Conservation (phyloP, 1,140 invertebrate genomes). For the Ostrea edulis region DNA sequence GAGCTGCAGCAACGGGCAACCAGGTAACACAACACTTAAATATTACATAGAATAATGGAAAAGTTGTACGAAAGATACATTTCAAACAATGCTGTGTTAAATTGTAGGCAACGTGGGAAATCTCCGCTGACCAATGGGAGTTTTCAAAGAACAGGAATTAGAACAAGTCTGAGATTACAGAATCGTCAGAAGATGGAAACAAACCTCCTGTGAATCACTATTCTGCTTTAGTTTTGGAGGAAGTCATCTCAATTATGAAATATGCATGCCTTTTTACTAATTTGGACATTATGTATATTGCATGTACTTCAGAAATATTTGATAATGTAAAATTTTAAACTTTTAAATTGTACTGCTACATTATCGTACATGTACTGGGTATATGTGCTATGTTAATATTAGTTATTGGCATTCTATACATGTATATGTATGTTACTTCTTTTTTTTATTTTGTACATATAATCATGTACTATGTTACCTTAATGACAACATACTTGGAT, state of each 20-base stretch:
- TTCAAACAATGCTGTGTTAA: no score
- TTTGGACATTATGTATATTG: neutral
- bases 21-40: neutral
- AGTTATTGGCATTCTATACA: neutral
- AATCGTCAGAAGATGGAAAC: conserved; percentile 8
- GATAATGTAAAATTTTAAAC: no score
- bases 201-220: neutral
- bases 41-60: neutral
- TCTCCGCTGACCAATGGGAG: conserved; percentile 36
- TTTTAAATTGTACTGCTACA: no score
- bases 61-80: no score
- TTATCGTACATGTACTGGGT: no score
- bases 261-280: conserved; percentile 1
- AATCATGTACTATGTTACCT: neutral
- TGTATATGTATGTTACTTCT: neutral
- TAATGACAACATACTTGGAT: neutral
- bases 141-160: conserved; percentile 25
- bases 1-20: conserved; percentile 63
- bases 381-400: no score
- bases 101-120: neutral
- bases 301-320: conserved; percentile 2
- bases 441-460: neutral
- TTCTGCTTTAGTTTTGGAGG: neutral
- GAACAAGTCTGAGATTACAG: conserved; percentile 6
- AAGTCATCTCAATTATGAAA: neutral